Evolutionary conservation across 2,113 vertebrate genomes (phyloP).

Genomic region (Pterocles orientalis): DNA sequence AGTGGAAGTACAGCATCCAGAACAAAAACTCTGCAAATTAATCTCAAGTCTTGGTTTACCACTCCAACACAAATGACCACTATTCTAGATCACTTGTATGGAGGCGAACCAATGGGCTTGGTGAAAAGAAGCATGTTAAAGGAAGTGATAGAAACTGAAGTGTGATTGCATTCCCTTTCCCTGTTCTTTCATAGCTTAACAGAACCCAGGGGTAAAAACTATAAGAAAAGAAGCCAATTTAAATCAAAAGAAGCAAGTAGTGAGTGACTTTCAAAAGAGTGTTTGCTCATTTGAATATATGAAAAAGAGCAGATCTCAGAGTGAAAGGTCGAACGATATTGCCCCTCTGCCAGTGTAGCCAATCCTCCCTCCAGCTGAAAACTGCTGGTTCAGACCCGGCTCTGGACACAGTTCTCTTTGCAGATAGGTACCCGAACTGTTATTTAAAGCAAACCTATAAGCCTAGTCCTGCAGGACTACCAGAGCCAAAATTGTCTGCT

Average conservation of each 20-base stretch:
- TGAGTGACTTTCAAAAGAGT: background rate
- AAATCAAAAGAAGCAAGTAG: background rate
- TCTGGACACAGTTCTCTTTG: background rate
- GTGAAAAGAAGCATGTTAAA: background rate
- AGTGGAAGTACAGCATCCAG: background rate
- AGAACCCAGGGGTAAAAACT: background rate
- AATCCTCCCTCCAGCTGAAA: background rate
- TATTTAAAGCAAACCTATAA: background rate
- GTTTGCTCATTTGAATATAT: background rate
- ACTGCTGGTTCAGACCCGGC: background rate
- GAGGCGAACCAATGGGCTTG: background rate
- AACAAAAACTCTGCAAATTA: background rate
- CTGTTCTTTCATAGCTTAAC: background rate
- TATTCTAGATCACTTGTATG: background rate
- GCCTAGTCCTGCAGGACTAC: background rate
- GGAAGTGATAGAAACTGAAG: background rate
- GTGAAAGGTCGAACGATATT: background rate
- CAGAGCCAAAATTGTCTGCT: background rate
- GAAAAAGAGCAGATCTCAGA: background rate
- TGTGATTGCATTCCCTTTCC: background rate
- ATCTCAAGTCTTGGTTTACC: background rate
- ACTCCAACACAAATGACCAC: background rate
- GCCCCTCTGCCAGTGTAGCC: background rate
- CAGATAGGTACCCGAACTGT: background rate
- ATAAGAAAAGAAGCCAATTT: background rate